phyloP scores from a whole-genome alignment of 2,113 vertebrate species.

The Irena cyanogastra region DNA sequence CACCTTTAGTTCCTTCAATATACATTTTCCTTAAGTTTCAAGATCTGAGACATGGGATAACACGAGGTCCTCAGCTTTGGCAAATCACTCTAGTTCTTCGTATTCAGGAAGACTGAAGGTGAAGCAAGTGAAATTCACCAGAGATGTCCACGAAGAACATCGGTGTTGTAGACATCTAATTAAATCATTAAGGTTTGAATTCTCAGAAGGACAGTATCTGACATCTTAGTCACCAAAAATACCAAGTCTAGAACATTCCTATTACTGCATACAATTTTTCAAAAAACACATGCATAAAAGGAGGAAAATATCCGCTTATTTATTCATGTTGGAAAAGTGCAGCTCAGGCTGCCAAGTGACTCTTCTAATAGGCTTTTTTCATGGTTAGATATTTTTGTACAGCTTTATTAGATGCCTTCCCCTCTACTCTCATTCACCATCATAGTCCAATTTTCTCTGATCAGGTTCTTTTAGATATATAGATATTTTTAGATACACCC shows the following conservation, averaged over 20 bases:
- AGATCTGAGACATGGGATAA: neutral
- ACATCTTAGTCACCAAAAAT: neutral
- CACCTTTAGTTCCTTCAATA: neutral
- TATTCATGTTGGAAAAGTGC: neutral
- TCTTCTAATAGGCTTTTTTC: neutral
- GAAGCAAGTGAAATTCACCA: neutral
- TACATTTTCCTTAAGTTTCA: neutral
- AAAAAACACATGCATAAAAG: neutral
- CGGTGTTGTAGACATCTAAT: neutral
- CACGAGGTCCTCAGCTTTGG: neutral
- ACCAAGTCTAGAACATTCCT: neutral
- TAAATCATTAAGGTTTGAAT: neutral
- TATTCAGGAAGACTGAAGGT: neutral
- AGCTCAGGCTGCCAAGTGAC: neutral
- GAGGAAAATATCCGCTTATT: neutral
- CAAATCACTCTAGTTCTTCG: neutral
- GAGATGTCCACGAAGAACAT: neutral
- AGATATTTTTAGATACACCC: neutral
- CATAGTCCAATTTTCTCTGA: neutral
- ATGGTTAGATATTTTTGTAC: neutral
- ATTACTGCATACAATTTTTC: neutral
- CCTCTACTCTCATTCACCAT: neutral
- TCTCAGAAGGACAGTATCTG: neutral
- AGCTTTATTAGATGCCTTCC: neutral
- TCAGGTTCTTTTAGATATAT: neutral